A percentile compares a stretch with the other conserved stretches of the same genome.
Evolutionary conservation across 2,888 invertebrate species (phyloP).

Genomic region (Meghimatium bilineatum): DNA sequence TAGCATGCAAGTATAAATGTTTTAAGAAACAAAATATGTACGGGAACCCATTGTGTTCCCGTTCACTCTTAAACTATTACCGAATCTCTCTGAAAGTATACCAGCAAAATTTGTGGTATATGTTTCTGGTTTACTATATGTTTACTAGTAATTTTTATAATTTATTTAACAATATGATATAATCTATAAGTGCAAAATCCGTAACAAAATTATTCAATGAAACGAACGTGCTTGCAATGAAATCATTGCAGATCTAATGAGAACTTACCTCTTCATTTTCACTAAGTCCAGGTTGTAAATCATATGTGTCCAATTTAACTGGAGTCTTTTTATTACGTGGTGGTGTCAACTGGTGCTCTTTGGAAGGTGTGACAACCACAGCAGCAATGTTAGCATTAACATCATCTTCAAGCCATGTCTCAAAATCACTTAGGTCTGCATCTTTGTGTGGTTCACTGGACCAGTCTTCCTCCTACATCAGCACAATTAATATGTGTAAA

Average conservation of each 20-base stretch:
- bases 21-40: too few species aligned
- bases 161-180: too few species aligned
- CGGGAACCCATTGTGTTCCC: too few species aligned
- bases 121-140: too few species aligned
- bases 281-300: neutral
- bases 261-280: conserved; percentile 29
- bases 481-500: neutral
- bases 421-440: conserved; percentile 48
- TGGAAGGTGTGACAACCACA: conserved; percentile 9
- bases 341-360: neutral
- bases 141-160: too few species aligned
- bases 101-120: too few species aligned
- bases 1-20: too few species aligned
- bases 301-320: neutral
- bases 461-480: conserved; percentile 47
- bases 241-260: neutral
- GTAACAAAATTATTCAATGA: neutral
- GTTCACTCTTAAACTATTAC: too few species aligned
- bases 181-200: neutral
- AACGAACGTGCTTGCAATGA: too few species aligned
- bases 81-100: too few species aligned
- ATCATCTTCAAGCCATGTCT: conserved; percentile 48
- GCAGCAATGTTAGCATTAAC: conserved; percentile 42
- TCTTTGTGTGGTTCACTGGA: conserved; percentile 37
- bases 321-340: conserved; percentile 3